A percentile compares a stretch with the other conserved stretches of the same genome.
phyloP scores from a whole-genome alignment of 2,797 vertebrate genomes.

The Myotis myotis region DNA sequence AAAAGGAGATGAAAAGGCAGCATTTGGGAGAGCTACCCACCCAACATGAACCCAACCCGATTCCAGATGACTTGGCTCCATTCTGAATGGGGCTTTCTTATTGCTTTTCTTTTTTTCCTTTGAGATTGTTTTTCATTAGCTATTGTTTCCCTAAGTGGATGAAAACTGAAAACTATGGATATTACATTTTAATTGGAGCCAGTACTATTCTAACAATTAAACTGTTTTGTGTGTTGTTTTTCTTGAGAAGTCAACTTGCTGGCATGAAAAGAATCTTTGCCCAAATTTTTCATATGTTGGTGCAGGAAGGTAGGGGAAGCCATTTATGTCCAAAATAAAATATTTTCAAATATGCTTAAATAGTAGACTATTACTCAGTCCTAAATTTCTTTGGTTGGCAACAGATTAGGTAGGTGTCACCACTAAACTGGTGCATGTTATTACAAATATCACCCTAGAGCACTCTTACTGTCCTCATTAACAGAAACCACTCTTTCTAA shows the following conservation, averaged over 20 bases:
- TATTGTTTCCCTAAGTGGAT: conserved; percentile 10
- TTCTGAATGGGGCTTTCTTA: neutral
- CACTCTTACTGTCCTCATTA: neutral
- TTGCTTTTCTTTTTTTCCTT: conserved; percentile 14
- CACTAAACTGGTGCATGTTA: neutral
- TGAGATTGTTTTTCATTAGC: conserved; percentile 49
- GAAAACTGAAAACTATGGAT: conserved; percentile 46
- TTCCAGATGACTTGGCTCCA: conserved; percentile 17
- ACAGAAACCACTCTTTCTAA: neutral
- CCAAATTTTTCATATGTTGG: conserved; percentile 1
- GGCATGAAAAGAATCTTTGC: conserved; percentile 11
- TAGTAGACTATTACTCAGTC: neutral
- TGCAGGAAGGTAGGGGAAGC: neutral
- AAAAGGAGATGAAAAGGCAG: neutral
- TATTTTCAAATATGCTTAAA: neutral
- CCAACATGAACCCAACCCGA: neutral
- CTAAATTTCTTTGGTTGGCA: neutral
- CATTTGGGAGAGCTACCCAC: neutral
- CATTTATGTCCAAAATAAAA: conserved; percentile 30
- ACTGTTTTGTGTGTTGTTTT: neutral
- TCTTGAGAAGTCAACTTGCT: neutral
- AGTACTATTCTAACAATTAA: neutral
- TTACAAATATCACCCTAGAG: neutral
- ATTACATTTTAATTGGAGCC: conserved; percentile 27
- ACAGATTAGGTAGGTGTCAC: neutral